Base-by-base conservation (phyloP, 1,140 invertebrate genomes). In the Lasioglossum albipes region DNA sequence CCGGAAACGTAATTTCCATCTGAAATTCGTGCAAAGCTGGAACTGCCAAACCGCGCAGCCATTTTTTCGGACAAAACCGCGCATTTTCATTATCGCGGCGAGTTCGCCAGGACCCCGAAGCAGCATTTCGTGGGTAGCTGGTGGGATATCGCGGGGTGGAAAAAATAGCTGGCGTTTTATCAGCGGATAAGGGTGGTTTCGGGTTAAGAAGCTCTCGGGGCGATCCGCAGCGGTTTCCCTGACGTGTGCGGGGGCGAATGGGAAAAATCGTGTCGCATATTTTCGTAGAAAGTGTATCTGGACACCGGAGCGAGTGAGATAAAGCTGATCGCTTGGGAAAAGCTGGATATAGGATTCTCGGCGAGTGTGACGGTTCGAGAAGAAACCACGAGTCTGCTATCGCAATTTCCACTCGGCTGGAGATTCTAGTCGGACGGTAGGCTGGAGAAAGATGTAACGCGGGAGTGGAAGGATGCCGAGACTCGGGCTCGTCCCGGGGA, bases 81-180 rank as follows among this genome's bases (percentile, higher is more conserved):
- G 10, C 45, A 49, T 12, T 49, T 49, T 3, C 45, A 49, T 3
- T 12, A 49, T 12, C 10, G 12, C 10, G 45, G 9, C 45, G 13
- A 49, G 45, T 49, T 12, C 0, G 2, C 45, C 5, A 2, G 45
- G 45, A 45, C 12, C 12, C 45, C 9, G 45, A 45, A 45, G 45
- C 45, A 42, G 42, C 27, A 42, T 57, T 16, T 68, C n/a, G 1
- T 1, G 7, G 45, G 1, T 45, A 16, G 16, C 16, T 16, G 7
- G 13, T 13, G 65, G 16, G 9, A 45, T 27, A 42, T 54, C 36
- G 12, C 20, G 13, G 16, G 9, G 1, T 2, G 2, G 20, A 74
- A 81, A 82, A 83, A 82, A 76, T 83, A 27, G 18, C 9, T 59
- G 36, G n/a, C 41, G 54, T 76, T 82, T 76, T 75, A 36, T 83